Evolutionary conservation across 2,888 invertebrate species (phyloP).

Genomic region (Cheilosia vernalis): DNA sequence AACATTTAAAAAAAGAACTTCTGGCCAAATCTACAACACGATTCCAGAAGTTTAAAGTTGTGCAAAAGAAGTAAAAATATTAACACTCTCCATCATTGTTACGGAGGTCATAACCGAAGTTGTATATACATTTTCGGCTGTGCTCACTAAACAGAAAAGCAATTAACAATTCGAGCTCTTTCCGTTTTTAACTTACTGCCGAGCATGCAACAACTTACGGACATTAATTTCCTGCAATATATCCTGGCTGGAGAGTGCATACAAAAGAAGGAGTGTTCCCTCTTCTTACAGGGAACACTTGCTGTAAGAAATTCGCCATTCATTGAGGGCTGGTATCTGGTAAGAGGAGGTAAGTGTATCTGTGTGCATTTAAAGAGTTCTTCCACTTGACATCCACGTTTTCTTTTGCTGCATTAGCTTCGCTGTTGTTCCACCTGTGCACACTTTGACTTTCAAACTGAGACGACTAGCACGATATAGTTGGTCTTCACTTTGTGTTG

Average conservation of each 20-base stretch:
- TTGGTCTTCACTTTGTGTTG: background rate
- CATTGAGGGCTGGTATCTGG: background rate
- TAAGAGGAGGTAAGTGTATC: conserved; percentile 19
- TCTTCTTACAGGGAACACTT: background rate
- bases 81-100: conserved; percentile 46
- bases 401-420: conserved; percentile 69
- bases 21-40: no score
- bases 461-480: background rate
- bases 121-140: conserved; percentile 57
- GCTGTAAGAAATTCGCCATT: conserved; percentile 4
- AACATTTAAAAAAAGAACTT: conserved; percentile 2
- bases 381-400: conserved; percentile 59
- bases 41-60: background rate
- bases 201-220: conserved; percentile 71
- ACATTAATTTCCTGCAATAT: conserved; percentile 70
- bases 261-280: conserved; percentile 14
- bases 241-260: conserved; percentile 45
- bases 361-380: conserved; percentile 28
- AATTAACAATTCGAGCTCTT: conserved; percentile 73
- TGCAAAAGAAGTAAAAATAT: background rate
- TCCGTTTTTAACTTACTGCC: conserved; percentile 69
- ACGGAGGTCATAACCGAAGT: conserved; percentile 61
- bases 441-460: conserved; percentile 69
- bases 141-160: conserved; percentile 68
- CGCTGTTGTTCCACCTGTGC: conserved; percentile 71